Evolutionary conservation across 2,797 vertebrate genomes (phyloP), one percentile per base, ranked within the genome.

Genomic region (Nothura maculosa): DNA sequence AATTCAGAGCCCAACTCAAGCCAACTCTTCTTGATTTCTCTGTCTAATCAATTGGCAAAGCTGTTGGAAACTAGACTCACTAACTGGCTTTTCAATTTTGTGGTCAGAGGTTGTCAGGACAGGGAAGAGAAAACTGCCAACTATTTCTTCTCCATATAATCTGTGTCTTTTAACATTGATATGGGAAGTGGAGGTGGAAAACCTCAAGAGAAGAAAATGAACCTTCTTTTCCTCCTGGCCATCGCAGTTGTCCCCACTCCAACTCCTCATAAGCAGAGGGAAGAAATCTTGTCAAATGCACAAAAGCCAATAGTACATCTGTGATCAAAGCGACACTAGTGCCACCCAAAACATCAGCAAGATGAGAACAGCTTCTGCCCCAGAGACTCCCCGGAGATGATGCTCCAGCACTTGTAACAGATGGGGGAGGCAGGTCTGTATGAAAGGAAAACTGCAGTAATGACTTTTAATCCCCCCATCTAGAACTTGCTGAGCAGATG

Each of bases 21-120:
- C 92, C 88, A 88, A 79, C 76, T 81, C 14, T 36, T 74, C 91
- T 93, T 94, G 69, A 66, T 83, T 92, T 94, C 88, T 92, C 83
- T 58, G 67, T 73, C 54, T 50, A 86, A 85, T 79, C 40, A 68
- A 68, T 12, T 86, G 89, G 86, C 92, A 96, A 93, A 96, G 78
- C 72, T 62, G 3, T 75, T 47, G 72, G 88, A 89, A 96, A 89
- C 38, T 11, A 77, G 74, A 67, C 43, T 94, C 74, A 8, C 66
- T 80, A 84, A 96, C 54, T 38, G 52, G 60, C 89, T 96, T 93
- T 93, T 83, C 61, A 78, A 74, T 96, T 89, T 94, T 94, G 79
- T 73, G 87, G 87, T 81, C 63, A 68, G 94, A 93, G 85, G 95
- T 96, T 97, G 96, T 96, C 96, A 96, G 96, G 97, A 96, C 91